phyloP scores from a whole-genome alignment of 2,888 invertebrate species.

The Drosophila yooni region DNA sequence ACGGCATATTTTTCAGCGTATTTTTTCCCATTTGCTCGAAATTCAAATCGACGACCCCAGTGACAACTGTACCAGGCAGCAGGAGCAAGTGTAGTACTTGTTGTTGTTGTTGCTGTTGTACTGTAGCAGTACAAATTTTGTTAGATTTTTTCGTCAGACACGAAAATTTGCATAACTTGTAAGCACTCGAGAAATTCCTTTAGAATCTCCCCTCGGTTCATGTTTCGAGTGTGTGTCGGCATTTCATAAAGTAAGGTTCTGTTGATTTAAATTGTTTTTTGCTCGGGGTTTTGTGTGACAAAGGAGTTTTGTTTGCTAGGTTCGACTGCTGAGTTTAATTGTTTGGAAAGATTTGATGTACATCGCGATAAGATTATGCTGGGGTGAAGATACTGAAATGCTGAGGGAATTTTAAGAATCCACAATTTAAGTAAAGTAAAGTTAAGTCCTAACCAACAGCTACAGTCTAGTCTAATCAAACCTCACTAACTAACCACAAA shows the following conservation, averaged over 20 bases:
- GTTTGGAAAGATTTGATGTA: constrained; percentile 65
- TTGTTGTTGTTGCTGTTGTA: constrained; percentile 32
- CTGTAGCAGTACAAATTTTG: constrained; percentile 34
- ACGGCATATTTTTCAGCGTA: constrained; percentile 67
- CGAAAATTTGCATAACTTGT: constrained; percentile 72
- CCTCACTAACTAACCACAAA: constrained; percentile 72
- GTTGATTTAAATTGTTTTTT: background rate
- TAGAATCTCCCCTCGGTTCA: constrained; percentile 50
- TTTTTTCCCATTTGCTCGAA: constrained; percentile 42
- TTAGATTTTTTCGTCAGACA: constrained; percentile 31
- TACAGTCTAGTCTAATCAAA: constrained; percentile 2
- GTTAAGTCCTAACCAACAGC: background rate
- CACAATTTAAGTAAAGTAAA: background rate
- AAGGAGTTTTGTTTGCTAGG: constrained; percentile 58
- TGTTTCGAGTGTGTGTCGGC: constrained; percentile 73
- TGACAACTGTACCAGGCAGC: constrained; percentile 70
- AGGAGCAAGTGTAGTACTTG: constrained; percentile 61
- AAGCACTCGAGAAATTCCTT: constrained; percentile 70
- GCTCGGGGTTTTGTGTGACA: constrained; percentile 41
- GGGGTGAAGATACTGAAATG: constrained; percentile 1
- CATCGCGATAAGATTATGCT: constrained; percentile 17
- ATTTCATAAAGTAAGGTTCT: constrained; percentile 46
- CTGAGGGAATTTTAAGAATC: background rate
- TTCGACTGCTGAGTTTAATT: constrained; percentile 60
- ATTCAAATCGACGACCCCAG: constrained; percentile 65